Conservation (phyloP, 2,888 invertebrate species). For the Uloborus plumipes region DNA sequence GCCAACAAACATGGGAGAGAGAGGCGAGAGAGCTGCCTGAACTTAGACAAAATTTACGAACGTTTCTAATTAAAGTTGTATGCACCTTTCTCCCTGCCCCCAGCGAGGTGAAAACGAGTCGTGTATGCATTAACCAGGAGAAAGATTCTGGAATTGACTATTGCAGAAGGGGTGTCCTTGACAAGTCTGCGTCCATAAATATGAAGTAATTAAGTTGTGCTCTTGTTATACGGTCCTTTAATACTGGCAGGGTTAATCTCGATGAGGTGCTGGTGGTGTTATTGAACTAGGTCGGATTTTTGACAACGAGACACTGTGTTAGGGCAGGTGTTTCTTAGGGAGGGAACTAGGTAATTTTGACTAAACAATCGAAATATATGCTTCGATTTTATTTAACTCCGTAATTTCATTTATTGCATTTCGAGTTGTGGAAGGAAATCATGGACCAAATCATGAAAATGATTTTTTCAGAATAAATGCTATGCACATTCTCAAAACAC, state of each 20-base stretch:
- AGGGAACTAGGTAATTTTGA: too few relatives aligned
- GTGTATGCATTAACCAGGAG: conserved; percentile 13
- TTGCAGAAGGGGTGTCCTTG: conserved; percentile 23
- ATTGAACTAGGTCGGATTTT: conserved; percentile 15
- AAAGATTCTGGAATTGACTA: too few relatives aligned
- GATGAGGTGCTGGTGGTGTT: background rate
- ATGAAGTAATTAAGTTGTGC: conserved; percentile 37
- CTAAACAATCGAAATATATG: too few relatives aligned
- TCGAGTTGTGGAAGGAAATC: background rate
- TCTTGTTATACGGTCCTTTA: conserved; percentile 7
- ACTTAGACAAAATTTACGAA: conserved; percentile 25
- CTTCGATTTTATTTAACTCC: too few relatives aligned
- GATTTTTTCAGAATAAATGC: too few relatives aligned
- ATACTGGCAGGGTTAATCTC: conserved; percentile 12
- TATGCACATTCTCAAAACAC: too few relatives aligned
- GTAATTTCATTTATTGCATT: background rate
- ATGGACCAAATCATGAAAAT: background rate
- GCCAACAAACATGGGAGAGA: too few relatives aligned
- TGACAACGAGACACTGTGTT: background rate
- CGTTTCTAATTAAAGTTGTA: conserved; percentile 37
- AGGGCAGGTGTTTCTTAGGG: conserved; percentile 4
- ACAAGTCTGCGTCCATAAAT: conserved; percentile 35
- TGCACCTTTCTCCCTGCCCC: background rate
- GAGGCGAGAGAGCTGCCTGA: background rate
- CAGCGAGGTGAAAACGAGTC: conserved; percentile 14